Base-by-base conservation (phyloP, 1,140 invertebrate species). In the Caenorhabditis latens region DNA sequence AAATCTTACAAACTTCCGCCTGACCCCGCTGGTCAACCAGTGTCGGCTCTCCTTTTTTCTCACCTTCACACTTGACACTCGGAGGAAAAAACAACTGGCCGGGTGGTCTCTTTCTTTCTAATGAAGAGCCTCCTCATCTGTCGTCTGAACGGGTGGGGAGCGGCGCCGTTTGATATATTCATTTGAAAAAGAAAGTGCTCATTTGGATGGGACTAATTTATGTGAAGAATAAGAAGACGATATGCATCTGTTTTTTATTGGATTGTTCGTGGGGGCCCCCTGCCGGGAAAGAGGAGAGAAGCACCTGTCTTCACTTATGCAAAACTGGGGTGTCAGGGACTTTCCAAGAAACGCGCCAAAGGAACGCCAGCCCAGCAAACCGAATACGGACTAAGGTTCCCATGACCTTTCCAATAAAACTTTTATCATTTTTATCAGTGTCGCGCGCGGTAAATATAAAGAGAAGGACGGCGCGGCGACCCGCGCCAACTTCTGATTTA, bases 1-100 rank as follows among this genome's bases (percentile, higher is more conserved):
- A 67, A 67, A 67, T 67, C 63, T 67, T 14, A 14, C 32, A 67
- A 67, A 67, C 63, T 67, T 67, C 63, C 63, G 63, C 63, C 63
- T 67, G 63, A 67, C 63, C 63, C 63, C 13, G n/a, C 63, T 40
- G 32, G 32, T 32, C 13, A 21, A 21, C 11, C 21, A 6, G 13
- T 40, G 63, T 32, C 63, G 24, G 24, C 63, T 67, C 8, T 11
- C 9, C 9, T 53, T 53, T 53, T 53, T 53, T 53, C 24, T 42
- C 63, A 67, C 63, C 63, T 67, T 67, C 24, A 67, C 40, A 42
- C 24, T 67, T 67, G 63, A 67, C 40, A 42, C 24, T 67, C 4
- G 50, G 50, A 53, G 50, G 50, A 13, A 21, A 14, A 9, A 19
- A 32, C 63, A 21, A 8, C 63, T 67, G 16, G 19, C 32, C 32